These are phyloP conservation scores for Anoplophora glabripennis DNA, from an alignment of 1,140 invertebrate genomes.

Conservation along the genomic window DNA sequence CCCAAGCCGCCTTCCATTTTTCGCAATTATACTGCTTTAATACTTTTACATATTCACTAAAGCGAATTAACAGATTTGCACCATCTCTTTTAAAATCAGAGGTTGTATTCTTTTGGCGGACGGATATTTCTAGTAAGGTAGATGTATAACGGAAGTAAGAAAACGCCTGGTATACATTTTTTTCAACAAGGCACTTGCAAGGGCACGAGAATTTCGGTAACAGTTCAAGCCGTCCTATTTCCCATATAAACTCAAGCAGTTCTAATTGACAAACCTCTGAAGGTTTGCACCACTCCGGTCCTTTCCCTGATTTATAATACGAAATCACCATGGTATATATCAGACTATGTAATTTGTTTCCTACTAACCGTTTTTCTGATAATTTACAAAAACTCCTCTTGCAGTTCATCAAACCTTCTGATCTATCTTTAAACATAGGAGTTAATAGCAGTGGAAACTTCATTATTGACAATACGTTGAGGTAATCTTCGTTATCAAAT, in stretches of 20 bases:
- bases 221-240: not conserved
- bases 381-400: not conserved
- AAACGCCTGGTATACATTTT: not conserved
- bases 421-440: too few relatives aligned
- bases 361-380: not conserved
- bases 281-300: too few relatives aligned
- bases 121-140: not conserved
- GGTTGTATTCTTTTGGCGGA: too few relatives aligned
- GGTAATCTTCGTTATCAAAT: not conserved
- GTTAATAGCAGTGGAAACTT: too few relatives aligned
- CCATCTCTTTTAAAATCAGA: conserved; percentile 1
- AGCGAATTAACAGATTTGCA: not conserved
- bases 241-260: too few relatives aligned
- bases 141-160: not conserved
- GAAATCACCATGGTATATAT: not conserved
- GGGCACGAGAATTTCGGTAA: not conserved
- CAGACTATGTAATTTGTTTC: conserved; percentile 1
- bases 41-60: not conserved
- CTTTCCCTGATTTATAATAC: not conserved
- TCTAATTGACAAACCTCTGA: too few relatives aligned
- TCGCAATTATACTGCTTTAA: conserved; percentile 4
- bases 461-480: not conserved
- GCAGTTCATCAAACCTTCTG: not conserved
- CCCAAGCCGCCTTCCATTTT: conserved; percentile 3
- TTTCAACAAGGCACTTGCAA: not conserved